A percentile compares a stretch with the other conserved stretches of the same genome.
Evolutionary conservation across 2,113 vertebrate species (phyloP).

Genomic region (Chaetura pelagica): DNA sequence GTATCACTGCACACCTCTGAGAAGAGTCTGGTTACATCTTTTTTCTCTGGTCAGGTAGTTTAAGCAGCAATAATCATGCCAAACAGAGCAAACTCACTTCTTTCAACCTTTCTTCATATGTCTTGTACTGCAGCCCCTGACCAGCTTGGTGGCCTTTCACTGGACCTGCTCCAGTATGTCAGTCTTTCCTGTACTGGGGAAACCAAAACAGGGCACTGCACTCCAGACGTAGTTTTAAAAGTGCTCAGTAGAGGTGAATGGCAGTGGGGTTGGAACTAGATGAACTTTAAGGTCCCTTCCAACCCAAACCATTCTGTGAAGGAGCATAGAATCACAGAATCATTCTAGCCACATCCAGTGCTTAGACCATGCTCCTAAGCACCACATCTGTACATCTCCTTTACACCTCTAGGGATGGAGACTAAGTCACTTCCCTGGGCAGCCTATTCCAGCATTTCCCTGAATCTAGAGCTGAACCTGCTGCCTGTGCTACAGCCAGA

Average conservation of each 20-base stretch:
- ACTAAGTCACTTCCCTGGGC: no score
- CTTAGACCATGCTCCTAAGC: no score
- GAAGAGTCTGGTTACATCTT: neutral
- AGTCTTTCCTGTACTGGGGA: neutral
- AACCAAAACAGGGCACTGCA: neutral
- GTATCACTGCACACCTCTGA: neutral
- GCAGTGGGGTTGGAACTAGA: no score
- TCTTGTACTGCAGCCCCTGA: neutral
- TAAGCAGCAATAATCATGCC: neutral
- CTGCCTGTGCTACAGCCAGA: neutral
- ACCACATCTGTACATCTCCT: no score
- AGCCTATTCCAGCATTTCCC: neutral
- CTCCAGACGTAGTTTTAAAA: neutral
- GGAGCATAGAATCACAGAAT: no score
- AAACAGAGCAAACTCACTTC: neutral
- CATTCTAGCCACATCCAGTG: no score
- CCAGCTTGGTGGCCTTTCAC: neutral
- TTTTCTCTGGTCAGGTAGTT: neutral
- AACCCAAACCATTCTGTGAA: no score
- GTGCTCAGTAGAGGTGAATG: accelerated
- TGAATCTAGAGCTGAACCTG: neutral
- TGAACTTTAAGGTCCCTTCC: no score
- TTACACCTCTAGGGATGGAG: no score
- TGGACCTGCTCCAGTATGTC: neutral
- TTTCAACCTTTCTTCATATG: neutral